Conservation (phyloP, 2,113 vertebrate genomes). For the Desmodus rotundus region DNA sequence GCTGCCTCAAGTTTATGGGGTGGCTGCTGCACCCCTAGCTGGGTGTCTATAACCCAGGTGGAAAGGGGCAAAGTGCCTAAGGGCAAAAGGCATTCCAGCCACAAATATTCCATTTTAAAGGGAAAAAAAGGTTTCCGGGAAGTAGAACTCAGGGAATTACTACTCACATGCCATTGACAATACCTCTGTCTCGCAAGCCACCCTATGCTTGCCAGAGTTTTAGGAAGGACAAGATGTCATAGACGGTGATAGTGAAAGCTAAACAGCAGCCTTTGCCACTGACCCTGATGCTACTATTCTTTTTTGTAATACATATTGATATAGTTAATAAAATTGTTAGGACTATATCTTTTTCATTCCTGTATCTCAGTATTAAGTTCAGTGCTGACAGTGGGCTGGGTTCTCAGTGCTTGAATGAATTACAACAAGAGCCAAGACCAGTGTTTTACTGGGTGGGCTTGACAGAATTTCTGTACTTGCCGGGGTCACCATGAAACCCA, state of each 20-base stretch:
- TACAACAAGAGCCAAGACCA: constrained; percentile 41
- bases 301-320: constrained; percentile 31
- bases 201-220: background rate
- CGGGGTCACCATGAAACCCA: constrained; percentile 53
- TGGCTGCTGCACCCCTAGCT: background rate
- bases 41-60: background rate
- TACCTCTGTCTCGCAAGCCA: background rate
- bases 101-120: background rate
- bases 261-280: background rate
- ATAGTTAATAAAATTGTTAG: constrained; percentile 52
- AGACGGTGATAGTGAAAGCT: background rate
- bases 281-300: background rate
- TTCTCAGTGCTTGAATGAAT: constrained; percentile 31
- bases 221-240: background rate
- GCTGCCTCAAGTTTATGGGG: background rate
- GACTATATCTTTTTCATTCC: constrained; percentile 40
- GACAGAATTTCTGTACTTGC: constrained; percentile 49
- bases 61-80: background rate
- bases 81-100: background rate
- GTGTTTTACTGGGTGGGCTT: constrained; percentile 25
- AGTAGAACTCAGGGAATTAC: background rate
- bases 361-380: constrained; percentile 46
- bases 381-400: constrained; percentile 30
- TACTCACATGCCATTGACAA: background rate
- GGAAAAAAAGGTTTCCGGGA: background rate